These are phyloP conservation scores for Drosophila ohnishii DNA, from an alignment of 1,140 invertebrate species.

Conservation along the genomic window DNA sequence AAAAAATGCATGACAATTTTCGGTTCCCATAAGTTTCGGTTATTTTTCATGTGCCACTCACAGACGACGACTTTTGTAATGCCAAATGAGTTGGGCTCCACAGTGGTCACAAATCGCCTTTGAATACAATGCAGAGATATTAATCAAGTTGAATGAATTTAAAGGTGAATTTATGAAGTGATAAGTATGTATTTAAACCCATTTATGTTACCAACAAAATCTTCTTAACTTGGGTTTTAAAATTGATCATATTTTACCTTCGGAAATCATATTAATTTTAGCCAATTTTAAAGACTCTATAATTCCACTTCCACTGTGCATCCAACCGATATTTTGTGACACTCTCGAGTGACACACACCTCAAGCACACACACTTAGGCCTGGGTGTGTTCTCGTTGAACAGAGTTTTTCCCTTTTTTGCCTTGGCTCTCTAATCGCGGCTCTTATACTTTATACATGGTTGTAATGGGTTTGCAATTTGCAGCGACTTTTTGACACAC, in stretches of 20 bases:
- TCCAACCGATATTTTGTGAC: constrained; percentile 44
- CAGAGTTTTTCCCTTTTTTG: constrained; percentile 41
- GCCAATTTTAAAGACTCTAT: neutral
- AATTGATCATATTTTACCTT: neutral
- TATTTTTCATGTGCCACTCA: constrained; percentile 21
- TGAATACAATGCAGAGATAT: no score
- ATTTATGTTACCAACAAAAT: neutral
- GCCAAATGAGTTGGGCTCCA: constrained; percentile 22
- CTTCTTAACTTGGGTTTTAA: neutral
- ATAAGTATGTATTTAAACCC: neutral
- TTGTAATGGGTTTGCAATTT: constrained; percentile 67
- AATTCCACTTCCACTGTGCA: constrained; percentile 30
- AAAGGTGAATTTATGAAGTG: neutral
- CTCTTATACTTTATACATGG: constrained; percentile 62
- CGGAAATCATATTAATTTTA: no score
- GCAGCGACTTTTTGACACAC: constrained; percentile 67
- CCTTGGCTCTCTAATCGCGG: constrained; percentile 56
- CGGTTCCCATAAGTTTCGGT: constrained; percentile 21
- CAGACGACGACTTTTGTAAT: constrained; percentile 34
- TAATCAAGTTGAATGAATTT: no score
- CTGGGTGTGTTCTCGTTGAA: constrained; percentile 60
- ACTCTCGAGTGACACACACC: constrained; percentile 52
- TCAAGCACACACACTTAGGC: constrained; percentile 16
- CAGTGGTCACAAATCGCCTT: constrained; percentile 21
- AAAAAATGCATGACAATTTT: constrained; percentile 67